phyloP scores from a whole-genome alignment of 2,797 vertebrate genomes.

The Fringilla coelebs region DNA sequence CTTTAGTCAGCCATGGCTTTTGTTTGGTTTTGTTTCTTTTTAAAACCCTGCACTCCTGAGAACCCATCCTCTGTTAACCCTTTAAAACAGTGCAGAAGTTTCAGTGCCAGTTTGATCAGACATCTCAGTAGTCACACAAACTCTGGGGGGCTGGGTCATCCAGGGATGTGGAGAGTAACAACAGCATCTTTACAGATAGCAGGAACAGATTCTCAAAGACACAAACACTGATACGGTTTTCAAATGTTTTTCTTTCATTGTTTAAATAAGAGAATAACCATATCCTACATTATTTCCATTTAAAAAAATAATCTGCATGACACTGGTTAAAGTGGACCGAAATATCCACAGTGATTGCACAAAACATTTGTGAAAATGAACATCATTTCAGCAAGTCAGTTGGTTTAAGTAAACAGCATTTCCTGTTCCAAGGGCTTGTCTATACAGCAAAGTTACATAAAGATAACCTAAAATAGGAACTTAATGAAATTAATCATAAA shows the following conservation, averaged over 20 bases:
- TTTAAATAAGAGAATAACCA: conserved; percentile 4
- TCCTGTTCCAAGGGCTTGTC: neutral
- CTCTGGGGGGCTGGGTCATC: neutral
- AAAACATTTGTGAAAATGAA: neutral
- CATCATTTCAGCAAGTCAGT: neutral
- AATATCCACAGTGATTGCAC: neutral
- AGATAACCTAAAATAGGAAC: conserved; percentile 18
- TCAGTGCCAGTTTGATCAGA: neutral
- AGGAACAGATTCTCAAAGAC: neutral
- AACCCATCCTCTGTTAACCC: neutral
- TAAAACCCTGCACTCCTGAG: neutral
- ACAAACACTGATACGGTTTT: neutral
- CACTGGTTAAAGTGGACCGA: neutral
- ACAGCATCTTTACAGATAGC: neutral
- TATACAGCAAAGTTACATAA: neutral
- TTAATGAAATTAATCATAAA: conserved; percentile 16
- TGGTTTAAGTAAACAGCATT: conserved; percentile 5
- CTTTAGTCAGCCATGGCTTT: neutral
- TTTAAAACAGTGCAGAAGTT: neutral
- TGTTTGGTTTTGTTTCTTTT: neutral
- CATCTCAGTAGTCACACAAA: neutral
- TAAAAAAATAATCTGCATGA: neutral
- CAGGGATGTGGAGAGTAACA: neutral
- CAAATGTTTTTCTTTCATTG: neutral
- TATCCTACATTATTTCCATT: neutral